Evolutionary conservation across 2,113 vertebrate genomes (phyloP), one percentile per base, ranked within the genome.

Genomic region (Aphelocoma coerulescens): DNA sequence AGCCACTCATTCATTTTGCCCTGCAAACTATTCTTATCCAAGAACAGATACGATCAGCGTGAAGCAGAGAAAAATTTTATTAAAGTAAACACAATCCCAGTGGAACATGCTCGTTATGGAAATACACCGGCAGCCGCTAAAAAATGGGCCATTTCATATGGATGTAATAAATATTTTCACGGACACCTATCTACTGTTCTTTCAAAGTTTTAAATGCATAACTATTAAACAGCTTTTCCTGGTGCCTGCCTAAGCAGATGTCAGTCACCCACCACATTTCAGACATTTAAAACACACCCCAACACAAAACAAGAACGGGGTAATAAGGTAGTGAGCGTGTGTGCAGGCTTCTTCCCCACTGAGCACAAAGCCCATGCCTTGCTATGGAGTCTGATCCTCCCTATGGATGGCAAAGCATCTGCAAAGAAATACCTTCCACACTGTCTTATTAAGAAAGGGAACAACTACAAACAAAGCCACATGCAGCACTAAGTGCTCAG

Each of bases 21-120:
- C 87, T 80, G 52, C 71, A 93, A 96, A 96, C 92, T 95, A 74
- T 91, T 95, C 97, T 94, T 97, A 95, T 91, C 76, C 84, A 84
- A 90, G 65, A 91, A 61, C 13, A 93, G 93, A 97, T 95, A 98
- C 3, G 49, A 96, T 95, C 89, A 93, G 73, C 92, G 71, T 1
- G 4, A 87, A 96, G 83, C 90, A 88, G 52, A 76, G 85, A 94
- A 46, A 75, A 83, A 80, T 96, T 97, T 97, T 96, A 95, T 95
- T 94, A 96, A 94, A 97, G 94, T 94, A 97, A 98, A 96, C 93
- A 97, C 68, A 92, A 93, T 41, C 75, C 68, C 91, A 93, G 65
- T 57, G 46, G 78, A 49, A 44, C 90, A 61, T 52, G 86, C 95
- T 96, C 32, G 0, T 96, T 97, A 96, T 49, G 58, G 91, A 96